Evolutionary conservation across 2,888 invertebrate species (phyloP), one percentile per base, ranked within the genome.

Genomic region (Metopia argyrocephala): DNA sequence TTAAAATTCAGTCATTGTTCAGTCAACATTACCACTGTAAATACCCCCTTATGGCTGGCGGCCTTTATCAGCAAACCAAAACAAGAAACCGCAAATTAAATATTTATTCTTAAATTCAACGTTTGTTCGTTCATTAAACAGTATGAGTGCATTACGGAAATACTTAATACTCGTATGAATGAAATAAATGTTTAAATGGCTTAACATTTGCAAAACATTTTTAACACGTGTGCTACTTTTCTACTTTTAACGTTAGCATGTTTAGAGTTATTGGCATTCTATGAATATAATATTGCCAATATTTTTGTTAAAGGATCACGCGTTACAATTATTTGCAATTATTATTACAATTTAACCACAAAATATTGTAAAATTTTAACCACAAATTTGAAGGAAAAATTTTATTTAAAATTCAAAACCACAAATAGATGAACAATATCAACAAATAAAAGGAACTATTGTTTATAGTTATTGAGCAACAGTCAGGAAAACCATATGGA

Each of bases 271-370:
- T 5, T 18, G 9, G 18, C 4, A 25, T 5, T 15, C 20, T 21
- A 9, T 38, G 45, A 57, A 59, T 57, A n/a, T 52, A 50, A 73
- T 20, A 15, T 68, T 71, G 15, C 45, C 61, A 71, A 73, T 20
- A 48, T 38, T 20, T 45, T 45, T 3, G 79, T 79, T 12, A 82
- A 82, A 82, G 79, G 76, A 79, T 79, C 76, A 82, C n/a, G n/a
- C n/a, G n/a, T 82, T 82, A 69, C 69, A 82, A 79, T 82, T 79
- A 82, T 79, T 79, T 78, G 73, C 76, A 82, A 82, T 79, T 79
- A 82, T 50, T 69, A 56, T 2, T 74, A 61, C 57, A 75, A 81
- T 66, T 81, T 74, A 75, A 81, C 81, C 81, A 62, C 61, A 81
- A 74, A 66, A 54, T 20, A 46, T 9, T 45, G 38, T 9, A n/a